These are phyloP conservation scores for Chondrilla cf. caribensis DNA, from an alignment of 37 sponge, comb jelly and placozoan genomes.

Conservation along the genomic window DNA sequence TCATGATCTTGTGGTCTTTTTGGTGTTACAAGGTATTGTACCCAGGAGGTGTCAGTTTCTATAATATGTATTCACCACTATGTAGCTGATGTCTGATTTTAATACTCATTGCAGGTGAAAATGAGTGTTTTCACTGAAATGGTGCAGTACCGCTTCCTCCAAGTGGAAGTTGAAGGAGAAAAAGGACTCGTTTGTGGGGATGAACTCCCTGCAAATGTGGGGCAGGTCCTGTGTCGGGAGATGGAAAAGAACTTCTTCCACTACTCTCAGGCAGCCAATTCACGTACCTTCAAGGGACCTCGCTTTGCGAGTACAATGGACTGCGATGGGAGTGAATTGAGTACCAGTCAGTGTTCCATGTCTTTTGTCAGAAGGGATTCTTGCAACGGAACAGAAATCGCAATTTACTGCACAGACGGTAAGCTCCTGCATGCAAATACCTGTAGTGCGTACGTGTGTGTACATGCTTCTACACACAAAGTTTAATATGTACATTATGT, in stretches of 20 bases:
- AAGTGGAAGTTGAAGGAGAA: constrained; percentile 33
- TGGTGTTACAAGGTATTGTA: too few relatives aligned
- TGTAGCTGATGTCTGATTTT: too few relatives aligned
- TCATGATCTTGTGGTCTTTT: too few relatives aligned
- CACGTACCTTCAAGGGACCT: background rate
- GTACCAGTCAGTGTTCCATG: background rate
- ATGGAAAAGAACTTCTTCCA: background rate
- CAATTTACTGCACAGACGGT: constrained; percentile 16
- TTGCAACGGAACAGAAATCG: background rate
- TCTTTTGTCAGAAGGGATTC: background rate
- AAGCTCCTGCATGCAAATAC: background rate
- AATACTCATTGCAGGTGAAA: background rate
- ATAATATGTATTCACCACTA: too few relatives aligned
- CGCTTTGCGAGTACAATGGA: background rate
- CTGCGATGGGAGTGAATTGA: background rate
- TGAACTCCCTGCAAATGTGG: background rate
- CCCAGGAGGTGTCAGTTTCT: too few relatives aligned
- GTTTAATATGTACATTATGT: too few relatives aligned
- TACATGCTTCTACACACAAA: too few relatives aligned
- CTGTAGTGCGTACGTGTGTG: too few relatives aligned
- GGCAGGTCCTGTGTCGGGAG: constrained; percentile 25
- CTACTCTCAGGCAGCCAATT: background rate
- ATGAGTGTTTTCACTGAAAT: background rate
- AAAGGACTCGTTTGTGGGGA: constrained; percentile 42
- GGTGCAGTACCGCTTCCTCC: background rate